Evolutionary conservation across 2,797 vertebrate genomes (phyloP).

Genomic region (Tenualosa thibaudeaui): DNA sequence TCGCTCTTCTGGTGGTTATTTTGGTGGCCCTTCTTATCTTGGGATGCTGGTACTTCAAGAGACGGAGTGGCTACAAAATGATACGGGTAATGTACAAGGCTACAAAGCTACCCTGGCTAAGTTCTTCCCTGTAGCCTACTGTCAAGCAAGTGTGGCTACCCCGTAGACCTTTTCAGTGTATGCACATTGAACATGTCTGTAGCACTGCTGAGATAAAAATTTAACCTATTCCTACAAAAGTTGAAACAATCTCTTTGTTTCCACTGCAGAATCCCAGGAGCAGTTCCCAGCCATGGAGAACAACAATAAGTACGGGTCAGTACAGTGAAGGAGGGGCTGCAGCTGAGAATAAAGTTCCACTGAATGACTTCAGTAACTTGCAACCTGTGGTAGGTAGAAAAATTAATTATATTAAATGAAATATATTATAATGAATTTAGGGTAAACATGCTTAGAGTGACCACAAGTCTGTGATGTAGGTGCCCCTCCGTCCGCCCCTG

Average conservation of each 20-base stretch:
- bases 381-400: constrained; percentile 73
- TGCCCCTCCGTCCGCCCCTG: neutral
- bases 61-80: constrained; percentile 84
- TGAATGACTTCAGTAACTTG: constrained; percentile 77
- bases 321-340: constrained; percentile 68
- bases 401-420: too few relatives aligned
- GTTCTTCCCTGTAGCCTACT: neutral
- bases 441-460: neutral
- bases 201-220: neutral
- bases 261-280: constrained; percentile 57
- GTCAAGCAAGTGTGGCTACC: neutral
- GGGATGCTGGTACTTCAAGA: constrained; percentile 91
- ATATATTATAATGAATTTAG: too few relatives aligned
- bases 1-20: constrained; percentile 84
- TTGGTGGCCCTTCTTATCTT: constrained; percentile 82
- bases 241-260: neutral
- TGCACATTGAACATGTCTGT: neutral
- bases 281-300: constrained; percentile 45
- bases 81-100: constrained; percentile 72
- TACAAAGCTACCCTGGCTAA: neutral
- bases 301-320: constrained; percentile 59
- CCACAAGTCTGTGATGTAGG: neutral
- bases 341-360: constrained; percentile 78
- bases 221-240: neutral
- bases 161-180: neutral